Base-by-base conservation (phyloP, 2,113 vertebrate genomes). In the Gasterosteus nipponicus region DNA sequence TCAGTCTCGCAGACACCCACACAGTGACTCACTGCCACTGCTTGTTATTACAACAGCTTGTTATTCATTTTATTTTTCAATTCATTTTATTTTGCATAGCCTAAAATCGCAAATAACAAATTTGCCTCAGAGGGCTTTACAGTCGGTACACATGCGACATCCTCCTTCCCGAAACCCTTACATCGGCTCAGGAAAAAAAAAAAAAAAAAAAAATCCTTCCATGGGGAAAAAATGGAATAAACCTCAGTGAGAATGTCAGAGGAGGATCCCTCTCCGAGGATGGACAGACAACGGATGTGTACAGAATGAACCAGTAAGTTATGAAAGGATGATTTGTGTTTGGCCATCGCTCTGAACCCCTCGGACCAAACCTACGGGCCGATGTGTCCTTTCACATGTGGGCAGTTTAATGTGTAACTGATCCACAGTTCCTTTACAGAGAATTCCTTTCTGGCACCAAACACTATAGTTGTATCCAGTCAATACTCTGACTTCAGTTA, bases 21-120 rank as follows among this genome's bases (percentile, higher is more conserved):
- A 41, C 35, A 22, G 9, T 60, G 66, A 71, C 42, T 77, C 74
- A 86, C 74, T 68, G 59, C 64, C 61, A 49, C 47, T 26, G 22
- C 22, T 26, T 26, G 22, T 26, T 26, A 26, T 26, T 26, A 26
- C 22, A 26, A 26, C 22, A 26, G 22, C 22, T 26, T 26, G 22
- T 26, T 26, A 26, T 26, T 26, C 22, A 26, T 26, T 26, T 26
- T 26, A 26, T 26, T 26, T 26, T 26, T 26, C 22, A 26, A 26
- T 26, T 26, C 1, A 26, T 26, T 26, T 26, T 26, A 26, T 26
- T 26, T 26, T 26, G 22, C 22, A 26, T 26, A 26, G 22, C 22
- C 22, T 26, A 26, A 26, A 26, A 26, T 26, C 22, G 22, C 22
- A 26, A 26, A 26, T 26, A 26, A 26, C 22, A 26, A 26, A 26